Base-by-base conservation (phyloP, 2,113 vertebrate genomes). In the Antechinus flavipes region DNA sequence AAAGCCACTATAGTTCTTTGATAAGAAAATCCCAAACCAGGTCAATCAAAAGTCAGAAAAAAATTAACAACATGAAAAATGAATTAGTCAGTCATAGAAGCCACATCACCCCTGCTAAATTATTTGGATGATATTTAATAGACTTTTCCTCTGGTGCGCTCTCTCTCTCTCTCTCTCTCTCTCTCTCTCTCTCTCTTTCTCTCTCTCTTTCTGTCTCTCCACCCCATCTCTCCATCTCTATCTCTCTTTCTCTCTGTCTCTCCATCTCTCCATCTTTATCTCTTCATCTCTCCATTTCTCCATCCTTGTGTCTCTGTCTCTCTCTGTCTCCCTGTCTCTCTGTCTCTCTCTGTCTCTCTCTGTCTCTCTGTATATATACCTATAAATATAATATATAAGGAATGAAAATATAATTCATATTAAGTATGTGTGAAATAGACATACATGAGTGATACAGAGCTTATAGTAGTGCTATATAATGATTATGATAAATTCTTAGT, bases 371-470 rank as follows among this genome's bases (percentile, higher is more conserved):
- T 49, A 49, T 49, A 49, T 49, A 49, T 49, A 7, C 49, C 3
- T 49, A 49, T 49, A 49, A 49, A 49, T 52, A 52, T 52, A 52
- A 52, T 52, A 52, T 52, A 52, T 52, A 52, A 52, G 49, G 10
- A 52, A 52, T 52, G 9, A 98, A 98, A 97, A 91, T 8, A 2
- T 61, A 97, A 96, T 96, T 97, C 91, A 61, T 50, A 92, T 55
- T 96, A 96, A 98, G 58, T 95, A 91, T 94, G 95, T 97, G 90
- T 94, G 90, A 97, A 96, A 94, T 91, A 26, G 2, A 19, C 91
- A 90, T 90, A 91, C 56, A 61, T 94, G 96, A 98, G 91, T 93
- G 90, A 93, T 52, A 55, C 30, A 93, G 89, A 30, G 54, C 93
- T 97, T 89, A 98, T 97, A 97, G 84, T 54, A 94, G 56, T 1